These are phyloP conservation scores for Schizopygopsis malacanthus DNA, from an alignment of 2,797 vertebrate genomes.

Conservation along the genomic window DNA sequence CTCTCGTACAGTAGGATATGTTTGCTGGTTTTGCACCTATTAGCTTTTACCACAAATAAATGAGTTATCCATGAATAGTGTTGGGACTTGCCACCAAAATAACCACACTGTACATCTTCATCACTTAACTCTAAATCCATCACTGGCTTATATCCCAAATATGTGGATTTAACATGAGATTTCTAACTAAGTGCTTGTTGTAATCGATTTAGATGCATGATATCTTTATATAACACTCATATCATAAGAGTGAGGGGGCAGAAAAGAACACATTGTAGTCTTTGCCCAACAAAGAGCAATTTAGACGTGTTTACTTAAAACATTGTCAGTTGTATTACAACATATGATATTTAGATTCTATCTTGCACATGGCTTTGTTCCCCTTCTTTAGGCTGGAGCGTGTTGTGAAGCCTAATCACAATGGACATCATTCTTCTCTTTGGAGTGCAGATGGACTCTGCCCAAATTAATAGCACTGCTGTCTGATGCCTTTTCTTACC, in stretches of 20 bases:
- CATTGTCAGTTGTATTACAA: constrained; percentile 67
- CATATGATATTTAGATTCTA: constrained; percentile 41
- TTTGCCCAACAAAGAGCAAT: constrained; percentile 65
- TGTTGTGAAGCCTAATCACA: constrained; percentile 60
- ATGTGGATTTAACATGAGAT: not conserved
- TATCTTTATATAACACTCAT: constrained; percentile 65
- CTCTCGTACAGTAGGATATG: not conserved
- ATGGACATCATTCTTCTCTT: constrained; percentile 58
- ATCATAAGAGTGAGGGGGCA: constrained; percentile 64
- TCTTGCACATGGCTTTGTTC: constrained; percentile 62
- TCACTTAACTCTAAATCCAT: not conserved
- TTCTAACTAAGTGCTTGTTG: constrained; percentile 51
- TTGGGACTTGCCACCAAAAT: not conserved
- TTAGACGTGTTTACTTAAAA: constrained; percentile 67
- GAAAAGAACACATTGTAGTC: constrained; percentile 63
- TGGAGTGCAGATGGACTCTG: constrained; percentile 64
- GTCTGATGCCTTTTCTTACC: constrained; percentile 68
- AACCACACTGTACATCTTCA: not conserved
- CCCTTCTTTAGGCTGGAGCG: constrained; percentile 57
- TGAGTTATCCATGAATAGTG: not conserved
- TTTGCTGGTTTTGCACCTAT: constrained; percentile 7
- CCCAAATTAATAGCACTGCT: constrained; percentile 61
- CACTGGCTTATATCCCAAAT: not conserved
- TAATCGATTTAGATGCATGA: constrained; percentile 59
- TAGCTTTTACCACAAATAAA: constrained; percentile 1